These are phyloP conservation scores for Myoxocephalus aenaeus DNA, from an alignment of 2,797 vertebrate genomes.

Conservation along the genomic window DNA sequence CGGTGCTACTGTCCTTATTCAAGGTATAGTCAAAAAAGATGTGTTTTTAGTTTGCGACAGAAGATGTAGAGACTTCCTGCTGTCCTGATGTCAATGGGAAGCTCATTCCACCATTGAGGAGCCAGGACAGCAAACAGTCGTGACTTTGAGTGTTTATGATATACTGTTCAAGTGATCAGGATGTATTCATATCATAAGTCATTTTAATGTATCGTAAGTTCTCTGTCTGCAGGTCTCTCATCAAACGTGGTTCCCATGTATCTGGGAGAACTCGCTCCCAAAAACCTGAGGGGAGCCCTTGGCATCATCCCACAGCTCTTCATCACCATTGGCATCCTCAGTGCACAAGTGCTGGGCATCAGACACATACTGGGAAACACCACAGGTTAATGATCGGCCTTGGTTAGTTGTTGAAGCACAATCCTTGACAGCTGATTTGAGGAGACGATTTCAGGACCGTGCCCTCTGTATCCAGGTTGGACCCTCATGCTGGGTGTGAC, in stretches of 20 bases:
- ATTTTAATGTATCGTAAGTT: not conserved
- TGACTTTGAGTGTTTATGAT: too few relatives aligned
- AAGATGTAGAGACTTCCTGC: too few relatives aligned
- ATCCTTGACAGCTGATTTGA: not conserved
- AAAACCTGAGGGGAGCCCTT: conserved; percentile 90
- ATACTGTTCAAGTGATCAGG: accelerated
- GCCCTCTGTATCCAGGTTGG: conserved; percentile 80
- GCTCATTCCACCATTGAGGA: too few relatives aligned
- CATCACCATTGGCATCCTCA: conserved; percentile 93
- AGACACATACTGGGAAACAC: conserved; percentile 84
- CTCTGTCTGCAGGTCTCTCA: conserved; percentile 87
- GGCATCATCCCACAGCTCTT: conserved; percentile 92
- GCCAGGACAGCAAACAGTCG: too few relatives aligned
- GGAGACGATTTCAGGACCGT: not conserved
- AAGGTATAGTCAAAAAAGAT: too few relatives aligned
- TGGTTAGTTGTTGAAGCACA: not conserved
- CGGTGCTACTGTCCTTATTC: too few relatives aligned
- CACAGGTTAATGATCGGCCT: conserved; percentile 75
- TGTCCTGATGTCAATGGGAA: too few relatives aligned
- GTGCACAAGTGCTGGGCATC: conserved; percentile 92
- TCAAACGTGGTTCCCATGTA: conserved; percentile 98
- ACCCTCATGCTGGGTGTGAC: conserved; percentile 90
- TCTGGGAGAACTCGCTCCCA: conserved; percentile 93
- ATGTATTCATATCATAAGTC: not conserved
- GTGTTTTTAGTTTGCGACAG: too few relatives aligned